Evolutionary conservation across 2,888 invertebrate species (phyloP).

Genomic region (Tetragnatha montana): DNA sequence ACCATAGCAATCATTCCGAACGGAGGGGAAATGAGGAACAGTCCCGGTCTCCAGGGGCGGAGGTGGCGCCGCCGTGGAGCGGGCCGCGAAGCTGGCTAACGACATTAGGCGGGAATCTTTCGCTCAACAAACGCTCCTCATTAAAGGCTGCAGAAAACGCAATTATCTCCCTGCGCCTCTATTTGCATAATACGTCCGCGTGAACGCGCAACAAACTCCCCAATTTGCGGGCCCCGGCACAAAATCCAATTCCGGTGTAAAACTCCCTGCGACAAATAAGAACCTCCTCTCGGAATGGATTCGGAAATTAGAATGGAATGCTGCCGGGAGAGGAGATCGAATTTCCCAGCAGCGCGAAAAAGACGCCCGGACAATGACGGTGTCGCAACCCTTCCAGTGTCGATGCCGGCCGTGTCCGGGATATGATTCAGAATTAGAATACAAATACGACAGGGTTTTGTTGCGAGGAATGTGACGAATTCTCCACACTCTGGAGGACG

Average conservation of each 20-base stretch:
- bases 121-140: constrained; percentile 50
- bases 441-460: background rate
- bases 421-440: background rate
- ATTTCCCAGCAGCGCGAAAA: background rate
- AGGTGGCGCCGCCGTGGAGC: constrained; percentile 1
- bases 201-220: constrained; percentile 47
- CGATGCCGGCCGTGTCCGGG: background rate
- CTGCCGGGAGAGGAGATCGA: constrained; percentile 2
- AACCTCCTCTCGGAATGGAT: constrained; percentile 30
- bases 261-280: constrained; percentile 49
- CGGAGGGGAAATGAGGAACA: background rate
- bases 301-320: constrained; percentile 34
- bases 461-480: too few species aligned
- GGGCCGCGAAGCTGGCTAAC: constrained; percentile 6
- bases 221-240: constrained; percentile 43
- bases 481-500: background rate
- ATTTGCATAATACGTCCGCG: constrained; percentile 44
- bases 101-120: constrained; percentile 44
- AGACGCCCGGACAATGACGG: background rate
- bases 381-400: background rate
- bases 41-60: background rate
- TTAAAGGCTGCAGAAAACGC: constrained; percentile 46
- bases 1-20: background rate
- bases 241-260: constrained; percentile 49
- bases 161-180: constrained; percentile 43